Conservation (phyloP, 2,888 invertebrate genomes). For the Hipparchia sbordonii region DNA sequence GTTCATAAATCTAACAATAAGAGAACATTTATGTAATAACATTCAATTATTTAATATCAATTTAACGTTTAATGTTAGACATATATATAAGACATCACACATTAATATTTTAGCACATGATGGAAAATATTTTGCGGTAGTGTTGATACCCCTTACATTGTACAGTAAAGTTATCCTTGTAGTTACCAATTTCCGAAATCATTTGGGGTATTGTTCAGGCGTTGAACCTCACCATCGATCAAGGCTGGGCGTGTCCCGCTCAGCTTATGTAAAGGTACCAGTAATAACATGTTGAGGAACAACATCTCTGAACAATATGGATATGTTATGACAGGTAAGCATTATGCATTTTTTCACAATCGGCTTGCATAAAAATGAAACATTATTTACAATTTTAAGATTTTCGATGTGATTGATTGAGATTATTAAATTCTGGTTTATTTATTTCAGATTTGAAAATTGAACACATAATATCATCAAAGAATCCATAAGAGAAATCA, state of each 20-base stretch:
- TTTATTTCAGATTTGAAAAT: too few relatives aligned
- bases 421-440: too few relatives aligned
- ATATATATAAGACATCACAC: too few relatives aligned
- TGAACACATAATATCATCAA: too few relatives aligned
- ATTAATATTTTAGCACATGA: background rate
- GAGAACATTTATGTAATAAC: background rate
- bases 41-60: background rate
- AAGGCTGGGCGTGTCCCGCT: conserved; percentile 53
- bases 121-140: background rate
- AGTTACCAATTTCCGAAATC: conserved; percentile 44
- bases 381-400: background rate
- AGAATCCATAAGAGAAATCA: too few relatives aligned
- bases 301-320: conserved; percentile 43
- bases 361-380: conserved; percentile 17
- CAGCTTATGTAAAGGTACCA: conserved; percentile 51
- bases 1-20: too few relatives aligned
- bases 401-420: too few relatives aligned
- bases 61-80: too few relatives aligned
- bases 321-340: conserved; percentile 49
- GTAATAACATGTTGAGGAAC: conserved; percentile 55
- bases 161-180: conserved; percentile 16
- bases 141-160: background rate
- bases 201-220: conserved; percentile 45
- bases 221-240: conserved; percentile 57
- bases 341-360: conserved; percentile 37